Percentiles rank a stretch among this genome's conserved stretches.
Evolutionary conservation across 1,140 invertebrate genomes (phyloP).

Genomic region (Ericerus pela): DNA sequence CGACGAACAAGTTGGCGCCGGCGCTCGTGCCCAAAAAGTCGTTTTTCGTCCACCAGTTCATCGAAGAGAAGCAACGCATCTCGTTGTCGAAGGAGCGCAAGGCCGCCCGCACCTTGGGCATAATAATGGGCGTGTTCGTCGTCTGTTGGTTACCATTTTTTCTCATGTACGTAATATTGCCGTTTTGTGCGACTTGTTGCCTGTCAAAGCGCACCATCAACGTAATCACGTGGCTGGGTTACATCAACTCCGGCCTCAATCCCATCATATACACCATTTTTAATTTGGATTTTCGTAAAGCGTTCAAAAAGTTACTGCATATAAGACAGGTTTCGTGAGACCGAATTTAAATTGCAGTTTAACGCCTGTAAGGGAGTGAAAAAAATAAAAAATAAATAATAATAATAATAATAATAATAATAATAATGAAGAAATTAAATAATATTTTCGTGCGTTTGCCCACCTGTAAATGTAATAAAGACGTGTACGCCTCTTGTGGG

Average conservation of each 20-base stretch:
- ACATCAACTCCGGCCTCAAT: slow-evolving; percentile 93
- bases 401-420: no score
- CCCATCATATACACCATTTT: slow-evolving; percentile 96
- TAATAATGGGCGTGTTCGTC: slow-evolving; percentile 90
- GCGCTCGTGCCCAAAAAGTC: slow-evolving; percentile 15
- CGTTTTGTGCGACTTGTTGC: slow-evolving; percentile 55
- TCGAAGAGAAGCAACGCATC: slow-evolving; percentile 85
- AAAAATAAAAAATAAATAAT: no score
- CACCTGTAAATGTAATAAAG: no score
- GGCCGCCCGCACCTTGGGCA: slow-evolving; percentile 79
- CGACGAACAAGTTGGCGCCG: not conserved
- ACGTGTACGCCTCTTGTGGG: no score
- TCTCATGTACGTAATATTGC: slow-evolving; percentile 81
- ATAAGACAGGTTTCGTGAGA: slow-evolving; percentile 29
- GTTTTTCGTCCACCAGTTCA: slow-evolving; percentile 61
- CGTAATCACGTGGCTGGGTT: slow-evolving; percentile 93
- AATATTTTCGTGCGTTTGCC: no score
- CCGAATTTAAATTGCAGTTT: no score
- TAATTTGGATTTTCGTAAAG: slow-evolving; percentile 86
- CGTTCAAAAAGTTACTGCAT: slow-evolving; percentile 74
- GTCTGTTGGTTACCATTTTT: slow-evolving; percentile 96
- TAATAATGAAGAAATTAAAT: no score
- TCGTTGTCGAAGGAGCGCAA: slow-evolving; percentile 80
- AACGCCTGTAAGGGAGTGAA: no score
- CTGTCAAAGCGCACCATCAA: slow-evolving; percentile 64